Percentiles rank a stretch among this genome's conserved stretches.
Evolutionary conservation across 35 echinoderm and acorn worm genomes (phyloP).

Genomic region (Lytechinus pictus): DNA sequence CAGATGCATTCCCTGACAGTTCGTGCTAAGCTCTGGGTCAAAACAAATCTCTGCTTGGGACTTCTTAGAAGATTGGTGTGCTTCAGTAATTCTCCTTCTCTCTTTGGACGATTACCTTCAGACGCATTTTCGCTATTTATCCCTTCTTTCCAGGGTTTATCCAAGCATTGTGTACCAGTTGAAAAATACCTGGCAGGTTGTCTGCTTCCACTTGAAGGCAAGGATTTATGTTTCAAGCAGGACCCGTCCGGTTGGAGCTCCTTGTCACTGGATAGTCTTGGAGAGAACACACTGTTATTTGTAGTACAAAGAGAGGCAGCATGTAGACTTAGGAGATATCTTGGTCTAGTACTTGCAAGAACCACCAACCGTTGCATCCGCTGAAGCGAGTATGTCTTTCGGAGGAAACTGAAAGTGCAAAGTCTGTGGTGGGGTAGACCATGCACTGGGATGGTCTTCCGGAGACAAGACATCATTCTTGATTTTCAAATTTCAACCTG

Average conservation of each 20-base stretch:
- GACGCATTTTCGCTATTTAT: neutral
- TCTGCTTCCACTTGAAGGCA: neutral
- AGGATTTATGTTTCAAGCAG: neutral
- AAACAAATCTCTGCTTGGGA: slow-evolving; percentile 63
- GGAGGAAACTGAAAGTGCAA: slow-evolving; percentile 21
- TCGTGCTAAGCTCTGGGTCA: slow-evolving; percentile 57
- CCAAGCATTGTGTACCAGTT: neutral
- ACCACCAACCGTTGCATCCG: neutral
- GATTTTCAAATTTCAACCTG: neutral
- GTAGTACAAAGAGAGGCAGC: neutral
- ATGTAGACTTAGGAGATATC: neutral
- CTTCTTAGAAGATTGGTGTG: slow-evolving; percentile 58
- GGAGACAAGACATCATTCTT: neutral
- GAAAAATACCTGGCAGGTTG: neutral
- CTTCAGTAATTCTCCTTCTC: slow-evolving; percentile 39
- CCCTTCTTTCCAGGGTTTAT: neutral
- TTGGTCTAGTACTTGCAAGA: neutral
- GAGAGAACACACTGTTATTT: neutral
- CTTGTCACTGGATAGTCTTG: neutral
- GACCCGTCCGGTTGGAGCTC: neutral
- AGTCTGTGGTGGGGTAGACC: neutral
- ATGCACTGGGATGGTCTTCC: neutral
- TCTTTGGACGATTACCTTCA: neutral
- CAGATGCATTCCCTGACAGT: slow-evolving; percentile 60
- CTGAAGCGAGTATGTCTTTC: neutral